Conservation (phyloP, 23 tunicate species). For the Trididemnum miniatum region DNA sequence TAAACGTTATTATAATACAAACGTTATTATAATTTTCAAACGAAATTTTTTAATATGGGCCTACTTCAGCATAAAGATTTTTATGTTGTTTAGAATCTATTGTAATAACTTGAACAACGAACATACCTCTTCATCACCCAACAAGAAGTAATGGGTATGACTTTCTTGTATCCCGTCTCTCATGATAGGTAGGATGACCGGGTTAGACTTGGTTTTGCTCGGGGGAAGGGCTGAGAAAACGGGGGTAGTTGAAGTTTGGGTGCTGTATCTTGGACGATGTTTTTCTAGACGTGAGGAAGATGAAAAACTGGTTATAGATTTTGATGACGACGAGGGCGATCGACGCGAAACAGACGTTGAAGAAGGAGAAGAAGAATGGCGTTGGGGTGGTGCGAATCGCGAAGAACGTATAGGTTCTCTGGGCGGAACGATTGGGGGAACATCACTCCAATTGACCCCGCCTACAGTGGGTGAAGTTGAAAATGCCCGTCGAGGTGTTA, state of each 20-base stretch:
- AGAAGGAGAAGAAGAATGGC: slow-evolving; percentile 47
- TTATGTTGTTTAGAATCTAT: too few relatives aligned
- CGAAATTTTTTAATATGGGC: too few relatives aligned
- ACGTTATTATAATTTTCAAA: too few relatives aligned
- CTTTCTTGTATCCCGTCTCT: slow-evolving; percentile 82
- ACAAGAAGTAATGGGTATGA: slow-evolving; percentile 76
- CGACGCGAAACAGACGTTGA: background rate
- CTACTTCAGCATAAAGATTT: too few relatives aligned
- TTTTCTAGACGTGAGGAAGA: background rate
- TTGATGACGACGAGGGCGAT: background rate
- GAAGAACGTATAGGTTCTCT: slow-evolving; percentile 68
- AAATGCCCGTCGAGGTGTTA: slow-evolving; percentile 36
- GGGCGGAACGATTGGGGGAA: slow-evolving; percentile 83
- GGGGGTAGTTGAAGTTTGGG: slow-evolving; percentile 57
- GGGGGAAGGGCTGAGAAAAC: slow-evolving; percentile 85
- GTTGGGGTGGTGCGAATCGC: slow-evolving; percentile 29
- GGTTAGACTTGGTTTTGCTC: slow-evolving; percentile 40
- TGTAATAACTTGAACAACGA: background rate
- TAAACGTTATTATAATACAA: too few relatives aligned
- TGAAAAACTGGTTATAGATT: slow-evolving; percentile 6
- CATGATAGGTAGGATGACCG: slow-evolving; percentile 80
- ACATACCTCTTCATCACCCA: slow-evolving; percentile 70
- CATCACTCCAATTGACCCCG: slow-evolving; percentile 58
- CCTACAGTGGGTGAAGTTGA: slow-evolving; percentile 35
- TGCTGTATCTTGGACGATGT: slow-evolving; percentile 17